Conservation (phyloP, 2,797 vertebrate genomes). For the Gallinago solitaria region DNA sequence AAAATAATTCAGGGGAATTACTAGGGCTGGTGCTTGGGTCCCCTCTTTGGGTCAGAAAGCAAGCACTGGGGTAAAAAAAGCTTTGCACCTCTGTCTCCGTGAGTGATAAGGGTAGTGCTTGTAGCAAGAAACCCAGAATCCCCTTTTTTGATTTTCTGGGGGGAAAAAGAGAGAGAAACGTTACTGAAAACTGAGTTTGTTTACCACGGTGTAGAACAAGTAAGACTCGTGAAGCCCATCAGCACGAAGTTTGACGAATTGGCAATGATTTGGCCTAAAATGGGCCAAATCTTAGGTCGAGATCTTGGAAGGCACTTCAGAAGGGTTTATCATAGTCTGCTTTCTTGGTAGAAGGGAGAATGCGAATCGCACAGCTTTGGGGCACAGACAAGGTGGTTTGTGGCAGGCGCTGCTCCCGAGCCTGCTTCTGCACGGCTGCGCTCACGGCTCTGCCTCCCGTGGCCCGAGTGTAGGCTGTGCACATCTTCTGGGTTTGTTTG, state of each 20-base stretch:
- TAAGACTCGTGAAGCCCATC: not conserved
- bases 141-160: not conserved
- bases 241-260: not conserved
- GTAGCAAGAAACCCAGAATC: not conserved
- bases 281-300: not conserved
- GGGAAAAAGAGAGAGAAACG: not conserved
- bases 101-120: not conserved
- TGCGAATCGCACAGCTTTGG: not conserved
- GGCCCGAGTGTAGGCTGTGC: fast-evolving
- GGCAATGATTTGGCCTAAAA: not conserved
- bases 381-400: not conserved
- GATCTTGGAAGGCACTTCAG: not conserved
- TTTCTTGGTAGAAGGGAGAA: not conserved
- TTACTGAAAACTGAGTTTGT: not conserved
- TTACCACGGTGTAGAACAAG: not conserved
- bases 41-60: not conserved
- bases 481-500: not conserved
- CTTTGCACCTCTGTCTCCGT: not conserved
- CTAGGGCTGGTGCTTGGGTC: not conserved
- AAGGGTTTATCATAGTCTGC: not conserved
- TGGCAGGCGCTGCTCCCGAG: not conserved
- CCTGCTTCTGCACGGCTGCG: fast-evolving
- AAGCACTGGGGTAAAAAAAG: not conserved
- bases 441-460: not conserved
- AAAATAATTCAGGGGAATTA: not conserved